These are phyloP conservation scores for Stenolophus ochropezus DNA, from an alignment of 2,888 invertebrate species.

Conservation along the genomic window DNA sequence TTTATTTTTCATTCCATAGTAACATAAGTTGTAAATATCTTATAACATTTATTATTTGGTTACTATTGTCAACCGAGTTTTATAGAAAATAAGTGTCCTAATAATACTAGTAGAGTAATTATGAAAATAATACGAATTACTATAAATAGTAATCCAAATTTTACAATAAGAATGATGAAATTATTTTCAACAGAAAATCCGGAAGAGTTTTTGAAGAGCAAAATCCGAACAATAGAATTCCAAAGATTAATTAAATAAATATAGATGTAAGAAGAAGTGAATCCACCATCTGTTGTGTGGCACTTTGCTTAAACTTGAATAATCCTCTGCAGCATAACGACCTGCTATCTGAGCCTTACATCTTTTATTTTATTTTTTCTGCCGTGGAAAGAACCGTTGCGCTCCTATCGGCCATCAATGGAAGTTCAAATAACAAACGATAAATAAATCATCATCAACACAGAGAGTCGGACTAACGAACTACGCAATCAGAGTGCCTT, in stretches of 20 bases:
- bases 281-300: constrained; percentile 11
- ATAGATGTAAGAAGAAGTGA: neutral
- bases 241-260: constrained; percentile 3
- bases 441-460: constrained; percentile 60
- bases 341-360: constrained; percentile 56
- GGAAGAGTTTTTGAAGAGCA: neutral
- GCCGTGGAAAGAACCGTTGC: constrained; percentile 57
- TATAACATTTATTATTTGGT: too few species aligned
- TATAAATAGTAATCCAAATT: too few species aligned
- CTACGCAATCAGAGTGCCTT: constrained; percentile 54
- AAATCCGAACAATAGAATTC: neutral
- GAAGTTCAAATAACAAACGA: constrained; percentile 60
- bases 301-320: constrained; percentile 19
- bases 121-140: too few species aligned
- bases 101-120: too few species aligned
- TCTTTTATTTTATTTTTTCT: constrained; percentile 55
- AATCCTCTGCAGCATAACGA: constrained; percentile 50
- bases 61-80: too few species aligned
- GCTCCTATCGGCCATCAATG: constrained; percentile 60
- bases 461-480: constrained; percentile 57
- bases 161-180: too few species aligned
- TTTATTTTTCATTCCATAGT: too few species aligned
- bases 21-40: too few species aligned
- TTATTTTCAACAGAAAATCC: neutral
- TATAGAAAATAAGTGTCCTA: too few species aligned